Evolutionary conservation across 2,797 vertebrate genomes (phyloP).

Genomic region (Nyctibius grandis): DNA sequence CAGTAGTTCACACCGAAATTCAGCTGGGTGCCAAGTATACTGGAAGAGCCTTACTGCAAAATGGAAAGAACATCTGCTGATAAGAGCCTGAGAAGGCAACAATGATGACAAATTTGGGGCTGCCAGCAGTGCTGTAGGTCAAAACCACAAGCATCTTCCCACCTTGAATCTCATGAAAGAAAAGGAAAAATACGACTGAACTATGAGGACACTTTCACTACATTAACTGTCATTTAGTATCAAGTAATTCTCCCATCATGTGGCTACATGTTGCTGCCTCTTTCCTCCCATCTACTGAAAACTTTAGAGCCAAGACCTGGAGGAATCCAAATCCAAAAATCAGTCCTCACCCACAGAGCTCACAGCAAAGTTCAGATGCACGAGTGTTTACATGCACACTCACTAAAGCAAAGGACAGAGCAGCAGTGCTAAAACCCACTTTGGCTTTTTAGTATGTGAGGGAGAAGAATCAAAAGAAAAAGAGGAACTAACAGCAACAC

Average conservation of each 20-base stretch:
- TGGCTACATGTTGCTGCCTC: background rate
- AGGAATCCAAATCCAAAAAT: background rate
- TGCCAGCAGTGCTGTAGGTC: background rate
- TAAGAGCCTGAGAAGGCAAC: background rate
- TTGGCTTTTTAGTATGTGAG: background rate
- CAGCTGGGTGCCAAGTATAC: background rate
- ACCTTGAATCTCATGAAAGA: background rate
- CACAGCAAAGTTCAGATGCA: background rate
- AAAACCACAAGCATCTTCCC: background rate
- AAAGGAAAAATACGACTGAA: background rate
- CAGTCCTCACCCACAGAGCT: background rate
- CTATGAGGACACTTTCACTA: background rate
- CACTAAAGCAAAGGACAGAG: background rate
- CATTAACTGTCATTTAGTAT: background rate
- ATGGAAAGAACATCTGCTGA: background rate
- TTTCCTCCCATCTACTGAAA: background rate
- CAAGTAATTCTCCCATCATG: background rate
- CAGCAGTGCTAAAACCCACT: background rate
- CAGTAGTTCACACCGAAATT: background rate
- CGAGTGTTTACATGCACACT: background rate
- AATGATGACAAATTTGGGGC: fast-evolving
- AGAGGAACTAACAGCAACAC: background rate
- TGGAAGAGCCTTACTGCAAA: background rate
- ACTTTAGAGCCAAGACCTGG: background rate
- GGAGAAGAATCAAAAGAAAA: background rate